A percentile compares a stretch with the other conserved stretches of the same genome.
Conservation (phyloP, 2,888 invertebrate genomes). For the Papilio demoleus region DNA sequence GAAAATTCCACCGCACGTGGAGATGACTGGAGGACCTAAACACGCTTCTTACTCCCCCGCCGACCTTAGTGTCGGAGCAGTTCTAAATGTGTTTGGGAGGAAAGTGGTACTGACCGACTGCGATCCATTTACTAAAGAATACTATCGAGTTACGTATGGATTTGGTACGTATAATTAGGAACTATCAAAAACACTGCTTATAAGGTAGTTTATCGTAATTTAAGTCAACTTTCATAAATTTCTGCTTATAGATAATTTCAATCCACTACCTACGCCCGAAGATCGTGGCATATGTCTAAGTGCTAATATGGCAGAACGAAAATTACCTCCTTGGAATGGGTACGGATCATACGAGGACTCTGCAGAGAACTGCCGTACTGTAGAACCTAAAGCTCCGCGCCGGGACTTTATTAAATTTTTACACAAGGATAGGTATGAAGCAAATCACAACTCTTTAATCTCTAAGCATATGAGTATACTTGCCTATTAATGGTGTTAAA, state of each 20-base stretch:
- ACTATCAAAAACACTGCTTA: background rate
- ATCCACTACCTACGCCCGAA: slow-evolving; percentile 80
- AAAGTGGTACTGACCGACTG: slow-evolving; percentile 91
- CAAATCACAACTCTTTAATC: no score
- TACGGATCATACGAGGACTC: slow-evolving; percentile 96
- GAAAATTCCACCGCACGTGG: slow-evolving; percentile 69
- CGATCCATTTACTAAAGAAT: slow-evolving; percentile 93
- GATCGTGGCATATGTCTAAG: slow-evolving; percentile 61
- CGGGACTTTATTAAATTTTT: slow-evolving; percentile 92
- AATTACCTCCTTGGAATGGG: slow-evolving; percentile 94
- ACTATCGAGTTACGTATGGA: slow-evolving; percentile 89
- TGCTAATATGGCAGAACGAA: slow-evolving; percentile 64
- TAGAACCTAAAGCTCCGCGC: slow-evolving; percentile 90
- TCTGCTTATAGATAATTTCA: slow-evolving; percentile 82
- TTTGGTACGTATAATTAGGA: slow-evolving; percentile 70
- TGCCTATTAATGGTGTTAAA: no score
- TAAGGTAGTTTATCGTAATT: background rate
- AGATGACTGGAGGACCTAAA: slow-evolving; percentile 73
- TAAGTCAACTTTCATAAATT: background rate
- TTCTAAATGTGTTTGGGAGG: slow-evolving; percentile 92
- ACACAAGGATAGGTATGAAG: slow-evolving; percentile 87
- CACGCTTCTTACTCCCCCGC: slow-evolving; percentile 85
- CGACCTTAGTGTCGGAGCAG: slow-evolving; percentile 92
- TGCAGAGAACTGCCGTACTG: slow-evolving; percentile 91
- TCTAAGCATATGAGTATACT: no score